Base-by-base conservation (phyloP, 2,113 vertebrate species). In the Xiphophorus couchianus region DNA sequence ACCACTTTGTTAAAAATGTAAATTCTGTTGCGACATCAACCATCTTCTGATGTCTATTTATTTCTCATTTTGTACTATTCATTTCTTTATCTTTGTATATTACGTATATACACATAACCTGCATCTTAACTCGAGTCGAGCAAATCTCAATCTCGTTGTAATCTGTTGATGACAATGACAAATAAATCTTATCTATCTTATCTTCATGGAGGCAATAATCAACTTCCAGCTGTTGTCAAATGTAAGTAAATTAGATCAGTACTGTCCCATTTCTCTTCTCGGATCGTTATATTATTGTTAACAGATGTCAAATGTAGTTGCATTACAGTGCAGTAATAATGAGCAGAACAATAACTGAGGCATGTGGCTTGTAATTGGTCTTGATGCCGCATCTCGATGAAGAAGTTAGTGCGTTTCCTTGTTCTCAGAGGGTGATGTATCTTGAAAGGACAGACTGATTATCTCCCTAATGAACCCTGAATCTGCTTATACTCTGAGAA, bases 401-500 rank as follows among this genome's bases (percentile, higher is more conserved):
- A 74, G 83, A 84, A 80, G 76, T 88, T 76, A 17, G 81, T 39
- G 63, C 29, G 44, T 74, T 31, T 44, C 60, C 28, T 67, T 69
- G 44, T 84, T 86, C 80, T 83, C 73, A 54, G 66, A 73, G 81
- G 76, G 81, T 84, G 86, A 89, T 92, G 91, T 73, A 74, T 93
- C 86, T 90, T 74, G 51, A 80, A 85, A 84, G 82, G 88, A 91
- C 88, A 86, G 88, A 85, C 76, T 42, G 77, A 91, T 93, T 89
- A 92, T 93, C 91, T 91, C 78, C 33, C 89, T 92, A 92, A 93
- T 92, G 89, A 93, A 90, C 85, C 88, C 69, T 81, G 86, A 85
- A 85, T 90, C 84, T 84, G 84, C 80, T 91, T 90, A 86, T 90
- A 89, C 87, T 88, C 80, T 39, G 77, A 88, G 87, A 92, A 90